These are phyloP conservation scores for Coelopa pilipes DNA, from an alignment of 2,888 invertebrate species.

Conservation along the genomic window DNA sequence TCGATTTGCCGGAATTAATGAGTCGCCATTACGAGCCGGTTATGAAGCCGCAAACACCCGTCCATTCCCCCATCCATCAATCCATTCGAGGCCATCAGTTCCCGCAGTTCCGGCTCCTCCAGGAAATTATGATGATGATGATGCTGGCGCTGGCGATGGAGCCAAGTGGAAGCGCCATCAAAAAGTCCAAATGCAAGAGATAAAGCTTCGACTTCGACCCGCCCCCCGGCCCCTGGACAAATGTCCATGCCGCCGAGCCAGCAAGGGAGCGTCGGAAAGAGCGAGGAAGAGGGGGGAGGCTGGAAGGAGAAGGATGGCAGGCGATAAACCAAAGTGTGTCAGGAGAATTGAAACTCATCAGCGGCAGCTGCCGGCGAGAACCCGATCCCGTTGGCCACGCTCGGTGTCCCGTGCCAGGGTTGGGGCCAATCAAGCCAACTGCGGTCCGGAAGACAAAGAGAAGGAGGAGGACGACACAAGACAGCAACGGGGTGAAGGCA, in stretches of 20 bases:
- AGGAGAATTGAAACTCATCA: slow-evolving; percentile 40
- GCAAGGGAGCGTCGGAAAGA: not conserved
- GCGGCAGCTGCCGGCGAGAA: slow-evolving; percentile 17
- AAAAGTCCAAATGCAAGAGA: slow-evolving; percentile 1
- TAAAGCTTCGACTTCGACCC: not conserved
- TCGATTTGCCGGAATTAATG: slow-evolving; percentile 39
- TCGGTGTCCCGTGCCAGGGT: not conserved
- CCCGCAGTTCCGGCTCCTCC: slow-evolving; percentile 30
- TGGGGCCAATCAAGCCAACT: not conserved
- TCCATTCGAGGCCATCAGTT: too few species aligned
- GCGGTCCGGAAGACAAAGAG: slow-evolving; percentile 2
- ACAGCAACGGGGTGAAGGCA: not conserved
- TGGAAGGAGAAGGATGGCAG: not conserved
- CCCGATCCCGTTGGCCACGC: not conserved
- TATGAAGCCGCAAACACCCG: slow-evolving; percentile 26
- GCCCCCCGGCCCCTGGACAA: not conserved
- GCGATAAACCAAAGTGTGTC: slow-evolving; percentile 39
- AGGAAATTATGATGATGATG: slow-evolving; percentile 26
- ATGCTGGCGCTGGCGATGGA: not conserved
- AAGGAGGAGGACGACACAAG: not conserved
- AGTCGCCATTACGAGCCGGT: slow-evolving; percentile 40
- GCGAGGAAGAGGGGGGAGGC: not conserved
- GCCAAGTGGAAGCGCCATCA: not conserved
- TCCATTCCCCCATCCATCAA: not conserved
- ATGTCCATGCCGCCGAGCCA: not conserved